phyloP scores from a whole-genome alignment of 2,888 invertebrate genomes.

The Drosophila nr. fundita region DNA sequence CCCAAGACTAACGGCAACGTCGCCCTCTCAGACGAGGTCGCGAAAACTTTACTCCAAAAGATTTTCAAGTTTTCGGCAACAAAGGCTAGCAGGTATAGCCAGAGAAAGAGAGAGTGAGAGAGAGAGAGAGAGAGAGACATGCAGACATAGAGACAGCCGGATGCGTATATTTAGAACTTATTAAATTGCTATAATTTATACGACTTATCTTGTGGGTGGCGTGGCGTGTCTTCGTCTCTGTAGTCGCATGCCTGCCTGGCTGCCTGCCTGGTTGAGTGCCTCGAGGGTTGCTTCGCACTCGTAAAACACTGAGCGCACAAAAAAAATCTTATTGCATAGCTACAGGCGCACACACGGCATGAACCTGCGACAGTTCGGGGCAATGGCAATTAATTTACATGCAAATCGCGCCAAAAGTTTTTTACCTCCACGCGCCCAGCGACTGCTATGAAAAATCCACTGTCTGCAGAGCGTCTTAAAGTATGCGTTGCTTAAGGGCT shows the following conservation, averaged over 20 bases:
- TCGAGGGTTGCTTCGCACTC: constrained; percentile 67
- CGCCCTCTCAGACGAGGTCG: constrained; percentile 40
- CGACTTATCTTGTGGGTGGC: constrained; percentile 77
- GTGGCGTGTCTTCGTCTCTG: constrained; percentile 17
- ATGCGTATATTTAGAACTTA: constrained; percentile 83
- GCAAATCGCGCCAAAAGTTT: constrained; percentile 80
- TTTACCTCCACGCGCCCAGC: constrained; percentile 16
- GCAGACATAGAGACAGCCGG: constrained; percentile 70
- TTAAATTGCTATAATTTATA: constrained; percentile 84
- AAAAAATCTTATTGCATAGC: constrained; percentile 59
- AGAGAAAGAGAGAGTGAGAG: constrained; percentile 3
- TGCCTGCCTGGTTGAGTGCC: constrained; percentile 21
- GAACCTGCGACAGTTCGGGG: constrained; percentile 71
- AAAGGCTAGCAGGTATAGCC: background rate
- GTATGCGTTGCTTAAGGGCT: constrained; percentile 47
- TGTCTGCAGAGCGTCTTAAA: constrained; percentile 50
- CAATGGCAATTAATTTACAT: constrained; percentile 83
- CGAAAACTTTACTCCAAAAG: constrained; percentile 68
- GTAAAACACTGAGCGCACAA: constrained; percentile 30
- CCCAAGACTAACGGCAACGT: constrained; percentile 41
- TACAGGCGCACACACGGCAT: constrained; percentile 45
- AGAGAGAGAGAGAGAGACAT: constrained; percentile 43
- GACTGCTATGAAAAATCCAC: constrained; percentile 18
- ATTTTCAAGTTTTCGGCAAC: constrained; percentile 61
- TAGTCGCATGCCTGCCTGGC: constrained; percentile 3